Conservation (phyloP, 2,888 invertebrate species). For the Rhagophthalmus giganteus region DNA sequence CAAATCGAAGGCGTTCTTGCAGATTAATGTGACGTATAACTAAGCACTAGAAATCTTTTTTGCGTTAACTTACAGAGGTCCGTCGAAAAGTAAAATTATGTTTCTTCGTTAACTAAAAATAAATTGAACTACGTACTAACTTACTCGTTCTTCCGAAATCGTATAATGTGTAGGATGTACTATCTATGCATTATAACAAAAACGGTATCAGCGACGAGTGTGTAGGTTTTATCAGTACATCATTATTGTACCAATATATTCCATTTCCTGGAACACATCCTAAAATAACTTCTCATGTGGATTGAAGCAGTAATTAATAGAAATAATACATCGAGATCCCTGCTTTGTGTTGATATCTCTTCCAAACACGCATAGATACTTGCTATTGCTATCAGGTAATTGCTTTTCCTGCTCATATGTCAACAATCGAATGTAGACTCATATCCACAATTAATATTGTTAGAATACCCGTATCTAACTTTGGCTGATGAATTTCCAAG, state of each 20-base stretch:
- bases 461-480: conserved; percentile 34
- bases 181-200: no score
- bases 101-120: no score
- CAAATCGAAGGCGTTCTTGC: conserved; percentile 30
- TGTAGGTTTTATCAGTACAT: neutral
- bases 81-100: no score
- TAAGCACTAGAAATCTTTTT: no score
- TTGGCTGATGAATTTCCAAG: conserved; percentile 26
- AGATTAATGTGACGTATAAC: no score
- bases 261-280: conserved; percentile 22
- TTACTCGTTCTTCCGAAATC: no score
- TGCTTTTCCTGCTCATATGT: conserved; percentile 37
- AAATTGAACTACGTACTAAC: no score
- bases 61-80: neutral
- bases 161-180: no score
- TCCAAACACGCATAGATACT: conserved; percentile 37
- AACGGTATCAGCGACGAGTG: neutral
- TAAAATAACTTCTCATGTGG: conserved; percentile 33
- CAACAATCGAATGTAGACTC: conserved; percentile 38
- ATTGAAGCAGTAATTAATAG: conserved; percentile 32
- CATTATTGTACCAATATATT: conserved; percentile 23
- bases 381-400: conserved; percentile 37
- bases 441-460: conserved; percentile 39
- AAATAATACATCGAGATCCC: conserved; percentile 33
- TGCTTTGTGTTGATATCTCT: conserved; percentile 36